Percentiles rank a stretch among this genome's conserved stretches.
Evolutionary conservation across 2,113 vertebrate genomes (phyloP).

Genomic region (Rhabdomys dilectus): DNA sequence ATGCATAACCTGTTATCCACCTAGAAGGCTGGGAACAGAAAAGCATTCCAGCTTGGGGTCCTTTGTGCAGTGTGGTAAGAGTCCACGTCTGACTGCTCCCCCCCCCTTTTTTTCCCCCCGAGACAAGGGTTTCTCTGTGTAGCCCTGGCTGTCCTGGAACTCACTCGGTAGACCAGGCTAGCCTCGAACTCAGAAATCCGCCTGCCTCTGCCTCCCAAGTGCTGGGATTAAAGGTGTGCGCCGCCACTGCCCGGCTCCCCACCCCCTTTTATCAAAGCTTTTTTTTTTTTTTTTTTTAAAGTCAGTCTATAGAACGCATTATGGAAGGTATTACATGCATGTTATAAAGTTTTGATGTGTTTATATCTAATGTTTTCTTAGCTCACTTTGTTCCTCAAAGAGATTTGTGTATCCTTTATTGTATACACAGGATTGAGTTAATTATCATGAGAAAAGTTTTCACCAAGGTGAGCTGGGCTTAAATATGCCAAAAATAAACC

Average conservation of each 20-base stretch:
- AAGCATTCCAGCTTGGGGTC: background rate
- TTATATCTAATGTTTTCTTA: background rate
- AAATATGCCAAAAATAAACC: background rate
- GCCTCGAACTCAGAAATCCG: no score
- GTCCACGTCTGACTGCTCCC: background rate
- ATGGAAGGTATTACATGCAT: background rate
- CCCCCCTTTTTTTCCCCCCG: no score
- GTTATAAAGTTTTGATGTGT: background rate
- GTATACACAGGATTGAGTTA: background rate
- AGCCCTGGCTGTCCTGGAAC: no score
- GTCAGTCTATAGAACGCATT: background rate
- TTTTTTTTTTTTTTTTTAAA: background rate
- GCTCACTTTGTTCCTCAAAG: background rate
- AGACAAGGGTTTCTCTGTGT: no score
- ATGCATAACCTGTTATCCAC: background rate
- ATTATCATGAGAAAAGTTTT: background rate
- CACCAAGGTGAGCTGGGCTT: background rate
- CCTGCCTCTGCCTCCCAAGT: no score
- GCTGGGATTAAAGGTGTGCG: no score
- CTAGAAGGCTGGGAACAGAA: background rate
- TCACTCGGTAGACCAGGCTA: no score
- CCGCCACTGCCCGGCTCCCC: no score
- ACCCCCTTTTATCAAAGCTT: background rate
- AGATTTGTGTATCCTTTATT: background rate
- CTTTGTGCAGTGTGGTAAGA: background rate